Conservation (phyloP, 1,140 invertebrate species). For the Aporrectodea caliginosa region DNA sequence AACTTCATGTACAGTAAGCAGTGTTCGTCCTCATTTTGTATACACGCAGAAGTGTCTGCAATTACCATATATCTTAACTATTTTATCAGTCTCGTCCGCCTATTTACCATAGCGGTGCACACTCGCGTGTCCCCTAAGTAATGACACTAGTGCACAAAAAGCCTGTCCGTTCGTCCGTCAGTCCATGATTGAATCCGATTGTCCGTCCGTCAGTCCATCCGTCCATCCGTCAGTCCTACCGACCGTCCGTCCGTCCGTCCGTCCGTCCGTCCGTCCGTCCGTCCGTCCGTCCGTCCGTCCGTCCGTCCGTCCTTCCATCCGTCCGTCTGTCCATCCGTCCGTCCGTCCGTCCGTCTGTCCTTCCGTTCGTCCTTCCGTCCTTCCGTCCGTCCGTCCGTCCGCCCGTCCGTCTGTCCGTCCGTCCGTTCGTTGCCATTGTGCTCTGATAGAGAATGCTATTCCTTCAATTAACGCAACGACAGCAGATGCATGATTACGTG, state of each 20-base stretch:
- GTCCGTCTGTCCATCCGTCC: not conserved
- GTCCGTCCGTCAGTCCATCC: not conserved
- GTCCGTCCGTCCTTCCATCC: not conserved
- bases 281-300: not conserved
- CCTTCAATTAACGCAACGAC: no score
- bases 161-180: not conserved
- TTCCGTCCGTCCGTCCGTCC: no score
- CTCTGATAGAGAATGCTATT: no score
- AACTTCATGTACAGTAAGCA: no score
- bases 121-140: not conserved
- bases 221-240: not conserved
- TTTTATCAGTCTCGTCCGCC: conserved; percentile 69
- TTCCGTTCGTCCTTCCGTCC: no score
- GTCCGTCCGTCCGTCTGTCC: not conserved
- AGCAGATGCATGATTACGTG: no score
- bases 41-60: conserved; percentile 79
- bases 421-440: no score
- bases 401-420: no score
- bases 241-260: not conserved
- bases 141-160: not conserved
- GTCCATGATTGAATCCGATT: not conserved
- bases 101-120: not conserved
- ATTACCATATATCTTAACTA: conserved; percentile 80
- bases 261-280: not conserved
- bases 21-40: not conserved